phyloP scores from a whole-genome alignment of 2,797 vertebrate genomes.

The Coranthus polyacanthus region DNA sequence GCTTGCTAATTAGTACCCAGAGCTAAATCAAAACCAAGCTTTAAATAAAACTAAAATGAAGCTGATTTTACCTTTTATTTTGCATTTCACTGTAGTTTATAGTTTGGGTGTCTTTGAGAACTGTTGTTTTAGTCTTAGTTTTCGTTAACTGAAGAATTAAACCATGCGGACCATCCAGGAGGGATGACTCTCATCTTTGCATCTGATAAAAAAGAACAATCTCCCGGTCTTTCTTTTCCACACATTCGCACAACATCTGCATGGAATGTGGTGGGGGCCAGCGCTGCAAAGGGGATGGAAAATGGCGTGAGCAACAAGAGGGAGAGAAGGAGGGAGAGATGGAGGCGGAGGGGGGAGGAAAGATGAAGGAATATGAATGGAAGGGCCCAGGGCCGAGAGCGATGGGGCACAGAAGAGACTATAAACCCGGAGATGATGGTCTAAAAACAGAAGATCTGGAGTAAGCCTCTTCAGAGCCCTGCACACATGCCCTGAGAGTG shows the following conservation, averaged over 20 bases:
- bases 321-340: slow-evolving; percentile 29
- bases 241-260: slow-evolving; percentile 57
- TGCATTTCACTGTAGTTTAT: too few relatives aligned
- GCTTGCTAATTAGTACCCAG: too few relatives aligned
- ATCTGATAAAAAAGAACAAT: slow-evolving; percentile 35
- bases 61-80: too few relatives aligned
- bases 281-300: slow-evolving; percentile 57
- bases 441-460: slow-evolving; percentile 64
- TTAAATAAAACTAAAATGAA: too few relatives aligned
- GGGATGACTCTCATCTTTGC: slow-evolving; percentile 19
- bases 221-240: slow-evolving; percentile 2
- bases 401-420: slow-evolving; percentile 41
- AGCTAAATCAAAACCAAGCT: too few relatives aligned
- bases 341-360: background rate
- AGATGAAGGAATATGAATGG: slow-evolving; percentile 60
- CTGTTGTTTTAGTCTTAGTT: too few relatives aligned
- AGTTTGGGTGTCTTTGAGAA: too few relatives aligned
- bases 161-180: slow-evolving; percentile 28
- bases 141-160: slow-evolving; percentile 10
- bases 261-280: slow-evolving; percentile 56
- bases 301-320: slow-evolving; percentile 41
- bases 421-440: slow-evolving; percentile 69
- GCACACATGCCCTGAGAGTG: slow-evolving; percentile 68
- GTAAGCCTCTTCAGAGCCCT: slow-evolving; percentile 64
- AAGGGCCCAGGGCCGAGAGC: background rate